Conservation (phyloP, 2,888 invertebrate genomes). For the Pachymerium ferrugineum region DNA sequence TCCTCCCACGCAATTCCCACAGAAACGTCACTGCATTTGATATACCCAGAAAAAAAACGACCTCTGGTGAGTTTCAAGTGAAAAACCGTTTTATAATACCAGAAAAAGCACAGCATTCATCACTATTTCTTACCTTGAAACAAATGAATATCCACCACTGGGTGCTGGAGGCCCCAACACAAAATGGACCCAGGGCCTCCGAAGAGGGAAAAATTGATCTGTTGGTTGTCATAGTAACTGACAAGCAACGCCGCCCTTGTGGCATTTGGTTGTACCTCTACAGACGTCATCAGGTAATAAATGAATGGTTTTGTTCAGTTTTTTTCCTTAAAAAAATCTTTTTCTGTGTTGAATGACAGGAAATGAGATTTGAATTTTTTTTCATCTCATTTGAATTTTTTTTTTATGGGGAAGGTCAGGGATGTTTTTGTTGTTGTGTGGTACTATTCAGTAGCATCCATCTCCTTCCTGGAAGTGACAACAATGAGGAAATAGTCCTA, state of each 20-base stretch:
- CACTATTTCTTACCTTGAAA: conserved; percentile 5
- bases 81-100: no score
- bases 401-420: neutral
- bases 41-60: neutral
- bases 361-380: conserved; percentile 7
- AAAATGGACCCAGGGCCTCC: conserved; percentile 27
- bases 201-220: conserved; percentile 27
- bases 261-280: neutral
- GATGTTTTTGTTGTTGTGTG: neutral
- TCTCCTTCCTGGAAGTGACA: conserved; percentile 16
- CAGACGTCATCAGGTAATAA: conserved; percentile 13
- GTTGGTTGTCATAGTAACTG: conserved; percentile 6
- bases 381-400: neutral
- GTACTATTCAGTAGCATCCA: conserved; percentile 11
- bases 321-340: neutral
- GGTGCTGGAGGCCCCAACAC: conserved; percentile 27
- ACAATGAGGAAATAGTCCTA: conserved; percentile 25
- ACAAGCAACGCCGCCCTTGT: conserved; percentile 2
- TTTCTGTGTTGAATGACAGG: neutral
- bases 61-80: no score
- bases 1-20: neutral
- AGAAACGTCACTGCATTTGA: neutral
- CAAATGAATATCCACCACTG: conserved; percentile 19
- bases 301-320: neutral
- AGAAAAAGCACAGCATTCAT: no score